Evolutionary conservation across 2,888 invertebrate genomes (phyloP).

Genomic region (Stratiomys singularior): DNA sequence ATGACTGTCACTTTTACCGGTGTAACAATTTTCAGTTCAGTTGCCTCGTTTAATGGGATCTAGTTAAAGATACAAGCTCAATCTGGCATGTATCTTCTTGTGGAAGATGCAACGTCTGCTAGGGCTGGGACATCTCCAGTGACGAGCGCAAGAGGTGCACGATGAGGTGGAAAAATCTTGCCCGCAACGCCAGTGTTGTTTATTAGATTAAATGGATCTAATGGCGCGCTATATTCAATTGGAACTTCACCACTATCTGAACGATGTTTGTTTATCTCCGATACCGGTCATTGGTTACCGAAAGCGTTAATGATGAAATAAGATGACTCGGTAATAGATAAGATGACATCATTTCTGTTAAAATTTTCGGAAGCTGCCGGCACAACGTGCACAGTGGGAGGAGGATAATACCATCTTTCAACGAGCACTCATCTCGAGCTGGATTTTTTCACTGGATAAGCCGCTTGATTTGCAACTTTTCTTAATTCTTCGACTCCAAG

Average conservation of each 20-base stretch:
- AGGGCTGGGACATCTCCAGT: neutral
- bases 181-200: neutral
- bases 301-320: conserved; percentile 22
- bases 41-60: conserved; percentile 30
- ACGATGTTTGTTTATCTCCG: conserved; percentile 23
- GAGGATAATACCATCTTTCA: too few species aligned
- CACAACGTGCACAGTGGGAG: neutral
- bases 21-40: conserved; percentile 32
- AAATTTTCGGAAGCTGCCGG: neutral
- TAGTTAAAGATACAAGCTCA: conserved; percentile 14
- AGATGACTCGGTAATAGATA: neutral
- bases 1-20: conserved; percentile 45
- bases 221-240: conserved; percentile 15
- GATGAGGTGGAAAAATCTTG: neutral
- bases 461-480: neutral
- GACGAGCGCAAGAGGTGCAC: neutral
- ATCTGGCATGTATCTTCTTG: neutral
- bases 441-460: neutral
- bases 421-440: too few species aligned
- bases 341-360: conserved; percentile 1
- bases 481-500: neutral
- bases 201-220: conserved; percentile 37
- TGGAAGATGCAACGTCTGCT: neutral
- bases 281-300: conserved; percentile 18
- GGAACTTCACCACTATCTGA: conserved; percentile 12